These are phyloP conservation scores for Sitta europaea DNA, from an alignment of 2,113 vertebrate genomes.

Conservation along the genomic window DNA sequence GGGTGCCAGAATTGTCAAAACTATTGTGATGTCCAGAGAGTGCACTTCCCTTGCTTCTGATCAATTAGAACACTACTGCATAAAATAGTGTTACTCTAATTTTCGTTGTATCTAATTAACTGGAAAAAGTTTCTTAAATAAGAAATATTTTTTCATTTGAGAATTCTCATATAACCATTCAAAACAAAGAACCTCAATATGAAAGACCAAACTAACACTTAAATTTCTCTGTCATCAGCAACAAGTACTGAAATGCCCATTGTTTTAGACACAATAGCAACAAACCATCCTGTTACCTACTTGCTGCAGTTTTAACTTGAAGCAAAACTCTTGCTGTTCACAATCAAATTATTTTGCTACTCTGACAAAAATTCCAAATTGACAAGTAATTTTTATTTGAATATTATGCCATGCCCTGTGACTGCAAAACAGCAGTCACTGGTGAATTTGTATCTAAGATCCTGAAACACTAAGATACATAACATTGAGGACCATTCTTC, in stretches of 20 bases:
- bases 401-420: not conserved
- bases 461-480: not conserved
- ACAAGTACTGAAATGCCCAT: not conserved
- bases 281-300: not conserved
- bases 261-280: not conserved
- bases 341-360: not conserved
- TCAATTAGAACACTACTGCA: not conserved
- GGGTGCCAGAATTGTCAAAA: not conserved
- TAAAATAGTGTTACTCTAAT: not conserved
- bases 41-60: not conserved
- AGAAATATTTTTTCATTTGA: not conserved
- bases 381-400: not conserved
- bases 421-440: not conserved
- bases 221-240: not conserved
- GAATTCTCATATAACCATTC: not conserved
- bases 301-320: not conserved
- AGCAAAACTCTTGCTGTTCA: not conserved
- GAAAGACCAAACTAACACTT: not conserved
- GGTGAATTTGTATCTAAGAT: not conserved
- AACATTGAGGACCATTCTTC: not conserved
- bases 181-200: not conserved
- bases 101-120: not conserved
- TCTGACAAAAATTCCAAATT: not conserved
- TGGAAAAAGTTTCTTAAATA: not conserved
- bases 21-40: not conserved